Base-by-base conservation (phyloP, 2,113 vertebrate species). In the Sapayoa aenigma region DNA sequence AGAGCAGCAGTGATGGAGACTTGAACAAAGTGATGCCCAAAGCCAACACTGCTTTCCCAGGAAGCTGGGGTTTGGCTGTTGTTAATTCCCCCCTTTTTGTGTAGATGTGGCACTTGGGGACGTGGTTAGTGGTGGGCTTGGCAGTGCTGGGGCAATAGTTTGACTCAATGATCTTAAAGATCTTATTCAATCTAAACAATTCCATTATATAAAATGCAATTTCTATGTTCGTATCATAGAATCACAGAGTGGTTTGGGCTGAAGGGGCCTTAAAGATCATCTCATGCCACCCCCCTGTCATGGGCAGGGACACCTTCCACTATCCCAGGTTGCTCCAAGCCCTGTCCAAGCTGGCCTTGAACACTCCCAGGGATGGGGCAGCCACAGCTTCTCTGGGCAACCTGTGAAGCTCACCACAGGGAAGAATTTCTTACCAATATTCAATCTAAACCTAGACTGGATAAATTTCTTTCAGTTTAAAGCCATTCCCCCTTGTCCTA, bases 1-100 rank as follows among this genome's bases (percentile, higher is more conserved):
- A 3, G 23, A 22, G 52, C 75, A 50, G 78, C 18, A 14, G 68
- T 1, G 3, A 17, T 2, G 21, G 66, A 62, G 27, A 25, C 55
- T 52, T 5, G 0, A 30, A 12, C 2, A 0, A 9, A 52, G 33
- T 1, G 53, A 6, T 11, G n/a, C n/a, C 65, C 2, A 1, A 41
- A 42, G 71, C 19, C 18, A 44, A 5, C 1, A 1, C 62, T 10
- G 72, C 33, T 63, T 44, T 46, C 22, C 58, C 53, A 35, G 1
- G 1, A 19, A 58, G 24, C 13, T 2, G 7, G 9, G 37, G 4
- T 35, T 68, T 63, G 33, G 49, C 53, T 3, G 20, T 52, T 1
- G 44, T 49, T 52, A 25, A 27, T 44, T 50, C 10, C 4, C 2
- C 4, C 9, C 17, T 30, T 71, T 58, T 58, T 39, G 25, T 30